Percentiles rank a stretch among this genome's conserved stretches.
These are phyloP conservation scores for Pundamilia nyererei DNA, from an alignment of 2,113 vertebrate genomes.

Conservation along the genomic window DNA sequence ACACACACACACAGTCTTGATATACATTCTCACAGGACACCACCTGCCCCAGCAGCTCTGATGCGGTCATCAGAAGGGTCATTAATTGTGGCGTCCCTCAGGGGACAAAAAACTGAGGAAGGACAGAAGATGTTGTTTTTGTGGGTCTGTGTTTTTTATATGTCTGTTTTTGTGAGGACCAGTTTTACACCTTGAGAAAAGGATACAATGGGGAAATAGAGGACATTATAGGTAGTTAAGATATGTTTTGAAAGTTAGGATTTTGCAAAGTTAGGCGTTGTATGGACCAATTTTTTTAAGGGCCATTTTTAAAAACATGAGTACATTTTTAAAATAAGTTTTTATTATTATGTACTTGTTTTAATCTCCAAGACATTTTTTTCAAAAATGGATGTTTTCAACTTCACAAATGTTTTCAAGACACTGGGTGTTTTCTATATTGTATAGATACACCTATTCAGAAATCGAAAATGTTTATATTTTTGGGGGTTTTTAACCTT, in stretches of 20 bases:
- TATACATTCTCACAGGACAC: slow-evolving; percentile 12
- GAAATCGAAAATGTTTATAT: neutral
- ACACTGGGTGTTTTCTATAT: neutral
- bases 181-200: neutral
- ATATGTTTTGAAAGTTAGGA: neutral
- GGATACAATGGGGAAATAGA: neutral
- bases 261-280: neutral
- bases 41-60: slow-evolving; percentile 11
- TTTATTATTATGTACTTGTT: neutral
- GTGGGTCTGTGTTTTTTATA: neutral
- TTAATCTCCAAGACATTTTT: neutral
- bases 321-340: neutral
- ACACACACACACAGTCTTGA: neutral
- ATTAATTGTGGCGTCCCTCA: slow-evolving; percentile 63
- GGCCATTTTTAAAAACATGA: neutral
- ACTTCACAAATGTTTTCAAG: neutral
- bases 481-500: neutral
- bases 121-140: neutral
- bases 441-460: neutral
- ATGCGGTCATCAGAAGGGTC: slow-evolving; percentile 63
- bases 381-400: neutral
- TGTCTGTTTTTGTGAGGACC: neutral
- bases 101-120: neutral
- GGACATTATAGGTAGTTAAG: neutral
- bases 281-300: neutral